Evolutionary conservation across 2,888 invertebrate species (phyloP), one percentile per base, ranked within the genome.

Genomic region (Diploptera punctata): DNA sequence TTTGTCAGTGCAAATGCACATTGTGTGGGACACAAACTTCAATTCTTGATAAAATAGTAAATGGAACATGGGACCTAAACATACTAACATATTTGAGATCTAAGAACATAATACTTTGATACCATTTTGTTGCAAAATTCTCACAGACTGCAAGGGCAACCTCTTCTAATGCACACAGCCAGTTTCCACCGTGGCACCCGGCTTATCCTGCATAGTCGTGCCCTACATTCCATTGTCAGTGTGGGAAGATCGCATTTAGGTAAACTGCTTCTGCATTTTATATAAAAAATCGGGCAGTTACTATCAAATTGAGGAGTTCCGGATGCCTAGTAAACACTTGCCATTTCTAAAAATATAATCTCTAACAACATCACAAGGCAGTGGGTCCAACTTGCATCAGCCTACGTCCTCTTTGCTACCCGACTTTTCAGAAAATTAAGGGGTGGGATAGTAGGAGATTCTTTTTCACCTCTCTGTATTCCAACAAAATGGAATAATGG

Each of bases 271-370:
- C 33, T 54, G 19, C 54, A 29, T 47, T 24, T 18, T 43, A 43
- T 21, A 16, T n/a, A 4, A 65, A 65, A 65, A 43, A 44, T 24
- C 43, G 43, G 47, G 65, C 65, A 65, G 62, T 62, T 21, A 62
- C 16, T 43, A 10, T 38, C n/a, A 54, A 33, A 54, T 21, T 24
- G 52, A 71, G 29, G 54, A 68, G 38, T 60, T 29, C 47, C 65
- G 26, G 16, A 26, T 26, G 65, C 65, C 31, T 24, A 44, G 44
- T 60, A 70, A 62, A 57, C 57, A 70, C 73, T 67, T 69, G 70
- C 70, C 49, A 65, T 68, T 49, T 74, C 68, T 68, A 74, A 74
- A 74, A 74, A 73, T 74, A 74, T 71, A 74, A 71, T 74, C 74
- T 74, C 68, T 74, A 74, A 68, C 69, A 74, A 54, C 67, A 65